These are phyloP conservation scores for Danio tinwini DNA, from an alignment of 2,797 vertebrate species.

Conservation along the genomic window DNA sequence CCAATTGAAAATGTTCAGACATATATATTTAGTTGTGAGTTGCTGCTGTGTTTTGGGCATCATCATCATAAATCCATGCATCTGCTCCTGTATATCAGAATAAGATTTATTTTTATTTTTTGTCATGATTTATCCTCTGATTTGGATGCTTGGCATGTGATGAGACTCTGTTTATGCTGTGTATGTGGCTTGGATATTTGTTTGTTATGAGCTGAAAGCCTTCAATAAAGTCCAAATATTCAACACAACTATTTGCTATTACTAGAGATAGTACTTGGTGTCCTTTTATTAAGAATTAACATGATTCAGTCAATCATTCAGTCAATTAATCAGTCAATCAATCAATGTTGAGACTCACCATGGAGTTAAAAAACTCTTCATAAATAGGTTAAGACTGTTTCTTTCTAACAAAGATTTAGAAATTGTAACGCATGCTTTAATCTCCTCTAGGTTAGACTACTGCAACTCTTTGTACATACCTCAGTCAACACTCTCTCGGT, in stretches of 20 bases:
- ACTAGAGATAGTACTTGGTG: too few relatives aligned
- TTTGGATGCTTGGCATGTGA: conserved; percentile 27
- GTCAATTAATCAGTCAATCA: too few relatives aligned
- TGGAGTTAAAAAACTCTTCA: too few relatives aligned
- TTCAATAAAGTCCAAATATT: conserved; percentile 22
- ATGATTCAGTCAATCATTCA: too few relatives aligned
- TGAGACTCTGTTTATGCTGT: not conserved
- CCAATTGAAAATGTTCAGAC: not conserved
- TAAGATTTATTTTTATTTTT: not conserved
- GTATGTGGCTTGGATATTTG: conserved; percentile 18
- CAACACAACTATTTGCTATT: not conserved
- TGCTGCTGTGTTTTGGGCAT: not conserved
- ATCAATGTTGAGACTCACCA: too few relatives aligned
- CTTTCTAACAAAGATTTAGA: too few relatives aligned
- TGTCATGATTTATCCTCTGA: not conserved
- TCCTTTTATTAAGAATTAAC: too few relatives aligned
- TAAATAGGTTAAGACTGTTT: too few relatives aligned
- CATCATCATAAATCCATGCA: not conserved
- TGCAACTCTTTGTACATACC: too few relatives aligned
- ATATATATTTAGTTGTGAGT: not conserved
- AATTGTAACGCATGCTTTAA: too few relatives aligned
- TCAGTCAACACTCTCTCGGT: too few relatives aligned
- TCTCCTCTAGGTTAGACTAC: too few relatives aligned
- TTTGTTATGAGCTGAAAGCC: not conserved
- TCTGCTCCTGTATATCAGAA: not conserved